Conservation (phyloP, 2,888 invertebrate genomes). For the Euplexia lucipara region DNA sequence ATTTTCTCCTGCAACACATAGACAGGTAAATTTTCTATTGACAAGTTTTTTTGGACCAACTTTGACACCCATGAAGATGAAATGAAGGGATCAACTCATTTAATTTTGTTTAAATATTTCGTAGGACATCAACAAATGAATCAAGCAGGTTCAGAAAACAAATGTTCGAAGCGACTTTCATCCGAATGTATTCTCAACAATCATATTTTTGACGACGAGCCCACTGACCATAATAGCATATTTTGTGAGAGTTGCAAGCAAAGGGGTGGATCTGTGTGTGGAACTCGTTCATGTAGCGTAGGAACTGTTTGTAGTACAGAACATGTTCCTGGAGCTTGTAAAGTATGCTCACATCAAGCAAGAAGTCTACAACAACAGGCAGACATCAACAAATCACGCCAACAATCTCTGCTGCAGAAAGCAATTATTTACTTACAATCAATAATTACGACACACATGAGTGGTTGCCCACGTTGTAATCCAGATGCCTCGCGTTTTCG, state of each 20-base stretch:
- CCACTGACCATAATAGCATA: slow-evolving; percentile 10
- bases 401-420: slow-evolving; percentile 28
- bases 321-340: slow-evolving; percentile 11
- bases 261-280: slow-evolving; percentile 4
- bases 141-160: slow-evolving; percentile 23
- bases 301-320: slow-evolving; percentile 1
- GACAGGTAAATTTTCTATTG: neutral
- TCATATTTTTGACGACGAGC: slow-evolving; percentile 38
- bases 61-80: slow-evolving; percentile 8
- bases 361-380: neutral
- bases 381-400: slow-evolving; percentile 3
- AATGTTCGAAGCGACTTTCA: slow-evolving; percentile 16
- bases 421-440: slow-evolving; percentile 27
- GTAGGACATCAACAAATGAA: slow-evolving; percentile 29
- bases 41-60: slow-evolving; percentile 3
- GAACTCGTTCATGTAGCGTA: slow-evolving; percentile 14
- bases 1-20: neutral
- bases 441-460: slow-evolving; percentile 11
- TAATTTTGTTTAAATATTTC: slow-evolving; percentile 41
- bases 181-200: slow-evolving; percentile 34
- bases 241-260: slow-evolving; percentile 28
- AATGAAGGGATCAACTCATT: slow-evolving; percentile 20
- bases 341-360: slow-evolving; percentile 1
- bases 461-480: slow-evolving; percentile 34
- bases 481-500: neutral